A percentile compares a stretch with the other conserved stretches of the same genome.
Evolutionary conservation across 2,113 vertebrate genomes (phyloP).

Genomic region (Odocoileus virginianus): DNA sequence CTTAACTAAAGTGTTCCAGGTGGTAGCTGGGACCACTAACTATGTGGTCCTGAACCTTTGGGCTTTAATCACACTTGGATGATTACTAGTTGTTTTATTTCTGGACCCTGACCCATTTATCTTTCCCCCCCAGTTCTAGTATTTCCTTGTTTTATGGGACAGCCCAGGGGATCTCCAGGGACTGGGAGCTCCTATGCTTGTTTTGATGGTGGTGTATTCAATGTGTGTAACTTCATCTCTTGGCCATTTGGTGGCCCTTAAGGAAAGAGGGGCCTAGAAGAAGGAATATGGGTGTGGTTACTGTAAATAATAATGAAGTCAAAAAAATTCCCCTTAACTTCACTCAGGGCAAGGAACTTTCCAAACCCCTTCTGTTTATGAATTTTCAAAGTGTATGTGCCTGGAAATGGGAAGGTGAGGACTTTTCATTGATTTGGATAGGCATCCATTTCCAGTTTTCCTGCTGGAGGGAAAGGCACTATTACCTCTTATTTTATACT

Average conservation of each 20-base stretch:
- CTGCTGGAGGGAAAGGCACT: neutral
- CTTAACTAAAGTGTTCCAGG: neutral
- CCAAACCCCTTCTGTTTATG: neutral
- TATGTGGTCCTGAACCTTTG: rapidly evolving
- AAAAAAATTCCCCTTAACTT: neutral
- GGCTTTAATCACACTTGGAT: neutral
- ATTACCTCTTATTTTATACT: neutral
- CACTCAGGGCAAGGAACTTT: neutral
- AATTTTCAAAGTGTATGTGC: neutral
- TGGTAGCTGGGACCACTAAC: neutral
- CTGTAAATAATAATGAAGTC: neutral
- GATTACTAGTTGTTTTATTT: neutral
- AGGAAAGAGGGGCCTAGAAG: neutral
- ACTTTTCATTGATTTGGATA: neutral
- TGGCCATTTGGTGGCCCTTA: neutral
- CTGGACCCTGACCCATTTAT: neutral
- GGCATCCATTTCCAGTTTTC: neutral
- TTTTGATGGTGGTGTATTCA: neutral
- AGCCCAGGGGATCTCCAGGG: rapidly evolving
- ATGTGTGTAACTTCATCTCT: neutral
- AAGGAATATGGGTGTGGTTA: neutral
- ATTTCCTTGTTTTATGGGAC: neutral
- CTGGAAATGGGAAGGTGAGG: neutral
- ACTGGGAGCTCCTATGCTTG: neutral
- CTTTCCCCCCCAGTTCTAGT: neutral